Evolutionary conservation across 2,797 vertebrate genomes (phyloP).

Genomic region (Falco novaeseelandiae): DNA sequence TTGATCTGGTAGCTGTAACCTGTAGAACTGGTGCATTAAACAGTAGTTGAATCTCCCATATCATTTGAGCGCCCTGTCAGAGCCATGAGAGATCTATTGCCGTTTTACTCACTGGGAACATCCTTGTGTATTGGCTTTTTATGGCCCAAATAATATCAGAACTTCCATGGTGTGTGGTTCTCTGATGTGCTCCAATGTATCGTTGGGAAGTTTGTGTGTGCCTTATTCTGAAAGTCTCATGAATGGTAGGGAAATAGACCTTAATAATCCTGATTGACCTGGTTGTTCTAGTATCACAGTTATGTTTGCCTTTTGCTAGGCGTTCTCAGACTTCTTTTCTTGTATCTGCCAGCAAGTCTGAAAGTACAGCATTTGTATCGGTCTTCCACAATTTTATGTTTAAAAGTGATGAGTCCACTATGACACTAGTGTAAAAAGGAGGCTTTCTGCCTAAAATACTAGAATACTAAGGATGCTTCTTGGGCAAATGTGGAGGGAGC

Average conservation of each 20-base stretch:
- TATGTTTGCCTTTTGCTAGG: neutral
- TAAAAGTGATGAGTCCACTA: neutral
- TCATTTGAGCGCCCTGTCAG: neutral
- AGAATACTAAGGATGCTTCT: neutral
- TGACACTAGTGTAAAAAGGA: neutral
- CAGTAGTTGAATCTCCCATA: fast-evolving
- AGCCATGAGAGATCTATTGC: neutral
- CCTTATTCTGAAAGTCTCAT: neutral
- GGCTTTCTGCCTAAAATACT: neutral
- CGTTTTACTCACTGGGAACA: neutral
- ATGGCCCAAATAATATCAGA: neutral
- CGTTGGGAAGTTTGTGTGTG: neutral
- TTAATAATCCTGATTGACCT: neutral
- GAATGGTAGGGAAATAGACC: neutral
- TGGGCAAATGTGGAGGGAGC: neutral
- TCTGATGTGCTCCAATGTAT: neutral
- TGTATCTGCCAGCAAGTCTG: neutral
- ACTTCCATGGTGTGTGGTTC: neutral
- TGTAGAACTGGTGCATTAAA: neutral
- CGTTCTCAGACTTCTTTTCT: neutral
- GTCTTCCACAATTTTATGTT: neutral
- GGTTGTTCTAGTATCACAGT: neutral
- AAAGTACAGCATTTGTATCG: neutral
- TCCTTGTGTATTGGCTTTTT: neutral
- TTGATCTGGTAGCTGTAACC: neutral